Base-by-base conservation (phyloP, 2,113 vertebrate species). In the Merops nubicus region DNA sequence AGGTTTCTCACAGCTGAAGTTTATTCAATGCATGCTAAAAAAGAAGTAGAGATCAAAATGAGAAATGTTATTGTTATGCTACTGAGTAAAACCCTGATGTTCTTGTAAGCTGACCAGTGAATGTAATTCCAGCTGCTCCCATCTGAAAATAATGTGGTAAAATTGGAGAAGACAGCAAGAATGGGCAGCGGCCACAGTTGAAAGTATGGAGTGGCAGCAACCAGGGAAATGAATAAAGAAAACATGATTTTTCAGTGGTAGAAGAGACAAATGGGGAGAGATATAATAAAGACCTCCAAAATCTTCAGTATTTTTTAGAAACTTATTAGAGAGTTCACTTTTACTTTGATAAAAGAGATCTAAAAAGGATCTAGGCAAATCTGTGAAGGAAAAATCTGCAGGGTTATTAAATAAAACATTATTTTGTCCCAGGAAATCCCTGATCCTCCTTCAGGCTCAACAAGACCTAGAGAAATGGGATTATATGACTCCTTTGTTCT, bases 171-270 rank as follows among this genome's bases (percentile, higher is more conserved):
- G 33, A 13, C 14, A 42, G 50, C 2, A 77, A 47, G 9, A 77
- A 38, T 0, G 2, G 22, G 22, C 9, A 72, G 23, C 2, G 63
- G 34, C 5, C 17, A 67, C 17, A 63, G 29, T 4, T 70, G 9
- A 47, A 57, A 22, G 14, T 50, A 8, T 12, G 33, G 34, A 72
- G 20, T 47, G 6, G 42, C 17, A 81, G 14, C 21, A 25, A 18
- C 10, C 36, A 65, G 22, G 43, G 7, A 74, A 78, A 77, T 28
- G 0, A 63, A 75, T 43, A 45, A 74, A 51, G 13, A 85, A 8
- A 78, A 62, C n/a, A 34, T 6, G 25, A 78, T 22, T 81, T 81
- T 81, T 56, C 12, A 15, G 4, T 8, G 28, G 4, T 7, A 54
- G 13, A 47, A 68, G 8, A 64, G 63, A 65, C 15, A 88, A 31